A percentile compares a stretch with the other conserved stretches of the same genome.
phyloP scores from a whole-genome alignment of 2,113 vertebrate species.

The Coregonus clupeaformis region DNA sequence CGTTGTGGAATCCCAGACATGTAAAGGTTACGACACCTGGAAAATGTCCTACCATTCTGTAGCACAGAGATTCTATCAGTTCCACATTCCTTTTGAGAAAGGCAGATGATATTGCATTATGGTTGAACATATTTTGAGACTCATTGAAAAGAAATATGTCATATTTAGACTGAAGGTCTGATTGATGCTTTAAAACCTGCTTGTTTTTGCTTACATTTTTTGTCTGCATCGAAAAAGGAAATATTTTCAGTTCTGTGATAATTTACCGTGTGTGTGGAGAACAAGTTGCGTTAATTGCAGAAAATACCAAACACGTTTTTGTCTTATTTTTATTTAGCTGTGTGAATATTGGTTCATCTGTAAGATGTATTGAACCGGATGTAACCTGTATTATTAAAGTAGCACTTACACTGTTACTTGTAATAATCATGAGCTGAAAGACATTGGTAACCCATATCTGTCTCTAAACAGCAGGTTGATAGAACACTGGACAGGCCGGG shows the following conservation, averaged over 20 bases:
- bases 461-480: not conserved
- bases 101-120: not conserved
- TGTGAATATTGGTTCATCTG: not conserved
- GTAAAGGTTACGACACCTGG: not conserved
- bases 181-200: not conserved
- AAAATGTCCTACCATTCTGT: not conserved
- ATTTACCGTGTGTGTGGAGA: not conserved
- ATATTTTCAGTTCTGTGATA: not conserved
- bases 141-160: not conserved
- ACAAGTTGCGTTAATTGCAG: not conserved
- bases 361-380: not conserved
- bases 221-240: not conserved
- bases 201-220: constrained; percentile 2
- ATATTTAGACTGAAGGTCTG: not conserved
- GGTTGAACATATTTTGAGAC: not conserved
- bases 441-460: too few species aligned
- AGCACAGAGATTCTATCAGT: not conserved
- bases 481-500: constrained; percentile 41
- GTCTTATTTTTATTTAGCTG: not conserved
- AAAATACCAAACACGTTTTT: not conserved
- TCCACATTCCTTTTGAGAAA: constrained; percentile 18
- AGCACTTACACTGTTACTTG: too few species aligned
- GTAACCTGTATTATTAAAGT: too few species aligned
- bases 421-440: too few species aligned
- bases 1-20: not conserved